Percentiles rank a stretch among this genome's conserved stretches.
Conservation (phyloP, 2,797 vertebrate genomes). For the Liparis tanakae region DNA sequence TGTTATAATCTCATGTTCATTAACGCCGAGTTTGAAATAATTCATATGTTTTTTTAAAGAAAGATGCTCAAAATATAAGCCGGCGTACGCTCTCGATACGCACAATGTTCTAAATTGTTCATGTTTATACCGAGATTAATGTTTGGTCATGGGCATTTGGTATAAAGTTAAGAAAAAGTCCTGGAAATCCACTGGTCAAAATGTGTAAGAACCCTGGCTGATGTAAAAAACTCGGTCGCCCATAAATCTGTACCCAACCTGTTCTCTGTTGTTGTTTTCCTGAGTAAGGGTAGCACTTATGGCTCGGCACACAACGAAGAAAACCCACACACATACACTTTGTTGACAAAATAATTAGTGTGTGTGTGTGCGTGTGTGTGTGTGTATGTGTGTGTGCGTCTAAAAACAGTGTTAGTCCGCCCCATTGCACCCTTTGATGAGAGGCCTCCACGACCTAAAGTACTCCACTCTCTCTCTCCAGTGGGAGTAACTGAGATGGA, state of each 20-base stretch:
- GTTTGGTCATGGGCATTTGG: too few species aligned
- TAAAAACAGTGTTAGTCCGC: conserved; percentile 61
- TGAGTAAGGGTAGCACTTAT: not conserved
- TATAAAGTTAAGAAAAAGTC: too few species aligned
- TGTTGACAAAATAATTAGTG: not conserved
- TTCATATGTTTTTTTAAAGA: too few species aligned
- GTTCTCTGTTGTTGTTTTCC: not conserved
- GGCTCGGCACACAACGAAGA: conserved; percentile 4
- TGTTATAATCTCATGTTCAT: too few species aligned
- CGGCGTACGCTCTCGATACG: too few species aligned
- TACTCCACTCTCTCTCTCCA: conserved; percentile 48
- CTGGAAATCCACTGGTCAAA: too few species aligned
- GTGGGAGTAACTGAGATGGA: conserved; percentile 69
- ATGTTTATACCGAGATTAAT: too few species aligned
- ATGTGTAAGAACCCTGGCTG: too few species aligned
- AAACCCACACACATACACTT: not conserved
- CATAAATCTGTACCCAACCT: not conserved
- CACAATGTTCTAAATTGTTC: too few species aligned
- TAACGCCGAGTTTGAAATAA: too few species aligned
- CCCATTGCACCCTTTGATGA: conserved; percentile 63
- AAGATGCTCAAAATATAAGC: too few species aligned
- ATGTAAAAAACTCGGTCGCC: not conserved
- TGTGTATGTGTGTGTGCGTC: conserved; percentile 12
- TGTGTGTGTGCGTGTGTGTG: conserved; percentile 7
- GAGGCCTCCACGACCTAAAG: conserved; percentile 57